Conservation (phyloP, 2,888 invertebrate genomes). For the Barypeithes pellucidus region DNA sequence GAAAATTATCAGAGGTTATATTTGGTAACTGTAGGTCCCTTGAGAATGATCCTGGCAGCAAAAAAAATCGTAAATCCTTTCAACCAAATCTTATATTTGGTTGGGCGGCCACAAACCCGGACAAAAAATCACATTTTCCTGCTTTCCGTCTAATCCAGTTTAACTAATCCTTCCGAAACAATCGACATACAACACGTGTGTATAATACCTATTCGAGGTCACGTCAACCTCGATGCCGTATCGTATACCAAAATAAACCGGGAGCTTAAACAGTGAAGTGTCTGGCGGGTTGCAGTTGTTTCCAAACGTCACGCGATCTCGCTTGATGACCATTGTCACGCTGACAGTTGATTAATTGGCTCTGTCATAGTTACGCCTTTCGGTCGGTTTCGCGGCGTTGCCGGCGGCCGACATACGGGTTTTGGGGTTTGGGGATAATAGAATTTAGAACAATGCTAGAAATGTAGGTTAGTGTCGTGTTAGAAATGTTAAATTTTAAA, state of each 20-base stretch:
- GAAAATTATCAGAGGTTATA: no score
- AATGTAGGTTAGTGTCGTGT: conserved; percentile 6
- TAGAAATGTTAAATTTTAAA: neutral
- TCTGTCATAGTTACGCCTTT: conserved; percentile 48
- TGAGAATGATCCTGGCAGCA: no score
- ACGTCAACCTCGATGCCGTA: conserved; percentile 22
- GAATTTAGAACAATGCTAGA: conserved; percentile 8
- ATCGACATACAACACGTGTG: conserved; percentile 11
- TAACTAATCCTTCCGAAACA: conserved; percentile 6
- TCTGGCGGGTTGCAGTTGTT: conserved; percentile 57
- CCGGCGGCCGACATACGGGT: neutral
- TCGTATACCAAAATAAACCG: conserved; percentile 35
- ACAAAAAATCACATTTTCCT: no score
- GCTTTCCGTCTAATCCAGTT: neutral
- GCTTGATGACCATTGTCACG: conserved; percentile 64
- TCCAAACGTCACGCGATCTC: conserved; percentile 61
- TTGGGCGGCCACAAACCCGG: no score
- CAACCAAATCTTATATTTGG: no score
- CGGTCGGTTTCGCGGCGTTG: conserved; percentile 15
- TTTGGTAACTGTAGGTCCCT: no score
- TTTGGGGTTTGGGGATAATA: neutral
- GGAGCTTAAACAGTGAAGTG: conserved; percentile 28
- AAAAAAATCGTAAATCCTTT: no score
- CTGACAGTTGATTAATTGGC: conserved; percentile 66
- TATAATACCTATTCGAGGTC: conserved; percentile 23